Conservation (phyloP, 2,113 vertebrate genomes). For the Ammodytes marinus region DNA sequence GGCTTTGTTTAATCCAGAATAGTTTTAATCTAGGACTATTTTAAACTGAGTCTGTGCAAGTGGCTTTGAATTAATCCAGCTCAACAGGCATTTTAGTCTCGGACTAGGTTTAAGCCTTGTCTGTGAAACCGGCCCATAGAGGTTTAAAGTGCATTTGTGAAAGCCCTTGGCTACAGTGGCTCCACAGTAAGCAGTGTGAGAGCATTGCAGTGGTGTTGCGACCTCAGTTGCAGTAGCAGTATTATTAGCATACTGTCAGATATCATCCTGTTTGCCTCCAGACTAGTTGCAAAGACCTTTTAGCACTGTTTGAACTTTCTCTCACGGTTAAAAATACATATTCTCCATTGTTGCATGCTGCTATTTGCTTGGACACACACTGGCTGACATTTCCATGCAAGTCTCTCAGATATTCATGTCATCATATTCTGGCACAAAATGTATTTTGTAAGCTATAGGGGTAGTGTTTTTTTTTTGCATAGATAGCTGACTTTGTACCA, state of each 20-base stretch:
- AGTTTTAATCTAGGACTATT: too few relatives aligned
- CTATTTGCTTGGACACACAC: conserved; percentile 56
- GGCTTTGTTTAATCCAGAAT: too few relatives aligned
- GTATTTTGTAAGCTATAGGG: conserved; percentile 35
- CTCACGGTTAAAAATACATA: conserved; percentile 64
- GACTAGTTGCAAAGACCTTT: conserved; percentile 76
- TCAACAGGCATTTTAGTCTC: too few relatives aligned
- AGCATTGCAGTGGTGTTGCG: conserved; percentile 14
- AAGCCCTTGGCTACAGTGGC: not conserved
- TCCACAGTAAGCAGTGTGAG: not conserved
- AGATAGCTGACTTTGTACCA: not conserved
- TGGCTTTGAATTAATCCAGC: too few relatives aligned
- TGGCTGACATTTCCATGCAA: conserved; percentile 78
- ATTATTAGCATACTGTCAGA: conserved; percentile 70
- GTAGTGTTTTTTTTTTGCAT: conserved; percentile 14
- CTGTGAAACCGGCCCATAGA: not conserved
- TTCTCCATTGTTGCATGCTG: conserved; percentile 56
- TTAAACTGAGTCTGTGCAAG: too few relatives aligned
- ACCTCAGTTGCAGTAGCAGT: conserved; percentile 35
- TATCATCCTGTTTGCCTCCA: conserved; percentile 57
- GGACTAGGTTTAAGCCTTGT: too few relatives aligned
- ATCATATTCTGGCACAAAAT: conserved; percentile 57
- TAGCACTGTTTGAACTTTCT: conserved; percentile 69
- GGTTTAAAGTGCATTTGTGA: conserved; percentile 21
- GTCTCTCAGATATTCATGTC: conserved; percentile 57